These are phyloP conservation scores for Leptoclinus maculatus DNA, from an alignment of 2,797 vertebrate genomes.

Conservation along the genomic window DNA sequence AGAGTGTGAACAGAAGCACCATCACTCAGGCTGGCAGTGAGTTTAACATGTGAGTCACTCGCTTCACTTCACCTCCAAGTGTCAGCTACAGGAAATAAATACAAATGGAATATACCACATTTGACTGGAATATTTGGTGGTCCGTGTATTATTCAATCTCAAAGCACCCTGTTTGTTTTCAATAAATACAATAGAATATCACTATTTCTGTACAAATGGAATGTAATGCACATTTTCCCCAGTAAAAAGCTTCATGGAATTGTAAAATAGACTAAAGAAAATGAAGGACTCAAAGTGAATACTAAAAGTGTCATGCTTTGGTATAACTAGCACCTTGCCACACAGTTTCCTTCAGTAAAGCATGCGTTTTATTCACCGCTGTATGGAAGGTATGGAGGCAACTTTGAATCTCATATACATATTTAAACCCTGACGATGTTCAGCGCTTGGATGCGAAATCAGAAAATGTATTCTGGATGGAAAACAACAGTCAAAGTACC, in stretches of 20 bases:
- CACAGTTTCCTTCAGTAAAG: slow-evolving; percentile 70
- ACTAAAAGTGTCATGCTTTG: slow-evolving; percentile 52
- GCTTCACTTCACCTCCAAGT: slow-evolving; percentile 54
- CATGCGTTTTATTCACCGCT: slow-evolving; percentile 71
- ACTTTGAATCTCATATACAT: slow-evolving; percentile 55
- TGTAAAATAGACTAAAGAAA: slow-evolving; percentile 64
- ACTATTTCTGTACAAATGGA: slow-evolving; percentile 87
- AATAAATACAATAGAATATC: slow-evolving; percentile 90
- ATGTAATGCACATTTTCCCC: slow-evolving; percentile 85
- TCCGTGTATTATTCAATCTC: slow-evolving; percentile 68
- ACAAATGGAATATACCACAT: slow-evolving; percentile 84
- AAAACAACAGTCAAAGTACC: slow-evolving; percentile 44
- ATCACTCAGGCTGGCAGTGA: slow-evolving; percentile 61
- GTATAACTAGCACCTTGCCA: slow-evolving; percentile 78
- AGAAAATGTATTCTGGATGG: slow-evolving; percentile 34
- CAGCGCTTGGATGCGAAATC: slow-evolving; percentile 28
- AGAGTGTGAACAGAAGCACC: slow-evolving; percentile 70
- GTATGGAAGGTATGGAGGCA: slow-evolving; percentile 38
- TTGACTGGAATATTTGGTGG: slow-evolving; percentile 76
- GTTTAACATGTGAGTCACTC: slow-evolving; percentile 63
- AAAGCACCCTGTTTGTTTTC: slow-evolving; percentile 84
- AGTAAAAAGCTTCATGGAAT: slow-evolving; percentile 70
- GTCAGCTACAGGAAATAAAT: slow-evolving; percentile 81
- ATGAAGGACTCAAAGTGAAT: slow-evolving; percentile 37
- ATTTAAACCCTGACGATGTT: slow-evolving; percentile 60